Percentiles rank a stretch among this genome's conserved stretches.
These are phyloP conservation scores for Zalophus californianus DNA, from an alignment of 2,797 vertebrate species.

Conservation along the genomic window DNA sequence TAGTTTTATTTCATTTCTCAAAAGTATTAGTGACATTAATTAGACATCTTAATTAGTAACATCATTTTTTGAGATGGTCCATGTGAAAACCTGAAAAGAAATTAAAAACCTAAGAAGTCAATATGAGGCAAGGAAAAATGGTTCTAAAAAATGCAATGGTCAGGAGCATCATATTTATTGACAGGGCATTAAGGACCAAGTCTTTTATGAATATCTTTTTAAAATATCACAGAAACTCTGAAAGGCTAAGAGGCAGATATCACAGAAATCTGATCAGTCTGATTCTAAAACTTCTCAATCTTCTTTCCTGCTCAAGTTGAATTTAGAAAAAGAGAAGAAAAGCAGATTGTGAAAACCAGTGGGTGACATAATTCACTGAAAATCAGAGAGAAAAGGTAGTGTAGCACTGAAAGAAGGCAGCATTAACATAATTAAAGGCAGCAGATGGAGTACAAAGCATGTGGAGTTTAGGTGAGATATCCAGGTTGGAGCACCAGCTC, in stretches of 20 bases:
- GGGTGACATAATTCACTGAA: background rate
- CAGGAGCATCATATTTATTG: background rate
- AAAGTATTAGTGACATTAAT: background rate
- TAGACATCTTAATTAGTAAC: background rate
- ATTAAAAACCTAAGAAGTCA: background rate
- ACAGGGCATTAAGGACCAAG: background rate
- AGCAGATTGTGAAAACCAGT: background rate
- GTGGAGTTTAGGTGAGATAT: background rate
- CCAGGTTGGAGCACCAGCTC: background rate
- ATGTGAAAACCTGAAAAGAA: background rate
- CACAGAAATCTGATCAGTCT: background rate
- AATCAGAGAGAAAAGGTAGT: background rate
- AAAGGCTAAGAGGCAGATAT: background rate
- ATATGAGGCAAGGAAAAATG: background rate
- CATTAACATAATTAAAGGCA: background rate
- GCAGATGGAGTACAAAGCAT: background rate
- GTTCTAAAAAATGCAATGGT: background rate
- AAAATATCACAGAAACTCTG: background rate
- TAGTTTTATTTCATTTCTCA: background rate
- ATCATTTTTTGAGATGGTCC: background rate
- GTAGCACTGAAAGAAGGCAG: background rate
- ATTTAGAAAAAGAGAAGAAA: slow-evolving; percentile 35
- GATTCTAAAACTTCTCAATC: background rate
- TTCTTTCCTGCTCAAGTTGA: slow-evolving; percentile 18
- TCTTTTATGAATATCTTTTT: background rate